Evolutionary conservation across 2,888 invertebrate genomes (phyloP).

Genomic region (Torymus texanus): DNA sequence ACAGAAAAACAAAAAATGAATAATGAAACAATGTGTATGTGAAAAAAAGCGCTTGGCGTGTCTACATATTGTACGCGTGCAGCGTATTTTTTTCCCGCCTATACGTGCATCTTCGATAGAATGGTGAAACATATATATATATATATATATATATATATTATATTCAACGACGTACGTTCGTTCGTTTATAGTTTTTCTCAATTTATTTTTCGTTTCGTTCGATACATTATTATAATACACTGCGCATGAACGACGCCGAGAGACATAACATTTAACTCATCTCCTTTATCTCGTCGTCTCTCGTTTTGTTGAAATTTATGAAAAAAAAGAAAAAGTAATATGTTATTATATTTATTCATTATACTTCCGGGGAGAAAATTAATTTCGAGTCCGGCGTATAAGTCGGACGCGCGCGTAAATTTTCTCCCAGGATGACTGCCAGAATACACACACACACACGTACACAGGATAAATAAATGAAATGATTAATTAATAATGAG

Average conservation of each 20-base stretch:
- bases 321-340: too few relatives aligned
- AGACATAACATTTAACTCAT: too few relatives aligned
- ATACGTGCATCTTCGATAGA: slow-evolving; percentile 36
- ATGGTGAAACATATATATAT: slow-evolving; percentile 23
- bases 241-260: too few relatives aligned
- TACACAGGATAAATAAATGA: not conserved
- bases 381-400: too few relatives aligned
- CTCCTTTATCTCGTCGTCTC: slow-evolving; percentile 12
- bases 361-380: slow-evolving; percentile 15
- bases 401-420: not conserved
- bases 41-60: slow-evolving; percentile 24
- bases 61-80: not conserved
- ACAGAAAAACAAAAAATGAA: slow-evolving; percentile 30
- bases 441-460: slow-evolving; percentile 7
- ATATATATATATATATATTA: not conserved
- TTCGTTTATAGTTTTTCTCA: too few relatives aligned
- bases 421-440: slow-evolving; percentile 39
- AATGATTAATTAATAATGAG: not conserved
- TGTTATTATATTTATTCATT: slow-evolving; percentile 12
- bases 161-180: slow-evolving; percentile 10
- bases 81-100: slow-evolving; percentile 27
- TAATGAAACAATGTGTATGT: slow-evolving; percentile 30
- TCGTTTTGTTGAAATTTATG: too few relatives aligned
- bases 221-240: not conserved
- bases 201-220: slow-evolving; percentile 17